phyloP scores from a whole-genome alignment of 2,797 vertebrate species.

The Urophycis tenuis region DNA sequence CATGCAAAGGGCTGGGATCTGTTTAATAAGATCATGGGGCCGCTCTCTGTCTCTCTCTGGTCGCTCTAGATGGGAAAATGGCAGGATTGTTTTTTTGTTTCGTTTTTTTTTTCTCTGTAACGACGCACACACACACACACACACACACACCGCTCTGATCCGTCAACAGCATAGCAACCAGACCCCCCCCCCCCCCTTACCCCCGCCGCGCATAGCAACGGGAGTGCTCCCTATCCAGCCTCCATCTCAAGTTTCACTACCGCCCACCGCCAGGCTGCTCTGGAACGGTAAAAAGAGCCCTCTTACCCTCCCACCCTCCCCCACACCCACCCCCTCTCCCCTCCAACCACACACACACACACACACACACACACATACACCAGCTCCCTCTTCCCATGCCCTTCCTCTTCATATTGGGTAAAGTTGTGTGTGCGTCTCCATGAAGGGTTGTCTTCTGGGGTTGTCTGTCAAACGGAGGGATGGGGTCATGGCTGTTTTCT shows the following conservation, averaged over 20 bases:
- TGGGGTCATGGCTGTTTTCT: not conserved
- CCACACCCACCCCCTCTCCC: not conserved
- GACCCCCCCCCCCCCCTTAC: slow-evolving; percentile 1
- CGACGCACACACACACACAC: slow-evolving; percentile 6
- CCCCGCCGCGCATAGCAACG: slow-evolving; percentile 42
- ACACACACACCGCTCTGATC: slow-evolving; percentile 41
- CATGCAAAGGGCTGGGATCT: not conserved
- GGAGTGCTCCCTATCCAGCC: slow-evolving; percentile 34
- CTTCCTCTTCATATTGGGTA: slow-evolving; percentile 1
- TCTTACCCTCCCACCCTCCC: slow-evolving; percentile 2
- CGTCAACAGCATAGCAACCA: slow-evolving; percentile 46
- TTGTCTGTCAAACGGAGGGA: slow-evolving; percentile 40
- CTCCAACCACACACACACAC: not conserved
- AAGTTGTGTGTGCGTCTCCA: not conserved
- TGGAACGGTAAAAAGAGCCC: slow-evolving; percentile 44
- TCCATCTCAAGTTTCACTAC: slow-evolving; percentile 54
- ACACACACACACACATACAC: not conserved
- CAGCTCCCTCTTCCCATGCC: slow-evolving; percentile 1
- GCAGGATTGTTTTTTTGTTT: too few relatives aligned
- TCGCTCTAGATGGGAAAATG: not conserved
- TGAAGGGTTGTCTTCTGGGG: slow-evolving; percentile 16
- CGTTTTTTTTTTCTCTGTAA: too few relatives aligned
- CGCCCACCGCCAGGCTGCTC: slow-evolving; percentile 49
- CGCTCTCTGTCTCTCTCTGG: not conserved
- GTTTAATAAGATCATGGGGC: not conserved